Base-by-base conservation (phyloP, 2,113 vertebrate species). In the Ameiurus melas region DNA sequence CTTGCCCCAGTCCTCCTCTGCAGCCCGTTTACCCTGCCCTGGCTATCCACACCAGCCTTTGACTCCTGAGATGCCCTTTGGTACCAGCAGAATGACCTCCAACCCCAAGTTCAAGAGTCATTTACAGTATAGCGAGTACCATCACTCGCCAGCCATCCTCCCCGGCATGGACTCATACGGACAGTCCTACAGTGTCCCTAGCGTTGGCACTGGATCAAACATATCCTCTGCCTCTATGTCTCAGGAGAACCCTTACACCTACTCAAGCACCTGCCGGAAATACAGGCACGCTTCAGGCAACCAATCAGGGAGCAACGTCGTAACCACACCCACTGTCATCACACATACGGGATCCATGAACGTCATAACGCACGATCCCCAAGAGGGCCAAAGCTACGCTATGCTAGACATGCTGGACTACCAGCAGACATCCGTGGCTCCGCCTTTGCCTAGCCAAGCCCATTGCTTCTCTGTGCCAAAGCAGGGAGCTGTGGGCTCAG, bases 301-400 rank as follows among this genome's bases (percentile, higher is more conserved):
- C 0, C 88, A 88, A 30, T 87, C 87, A 85, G 85, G 83, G 55
- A 84, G 43, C 84, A 79, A 66, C 87, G 82, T 92, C 0, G 5
- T 92, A 14, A 90, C 93, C 55, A 79, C 95, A 0, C 84, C 94
- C 36, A 96, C 96, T 0, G 95, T 96, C 89, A 96, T 95, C 88
- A 96, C 92, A 53, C 95, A 88, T 90, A 95, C 93, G 0, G 95
- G 94, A 87, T 95, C 94, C 30, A 27, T 43, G 51, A 93, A 89
- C 25, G 79, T 85, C 73, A 93, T 93, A 0, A 8, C 89, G 17
- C 86, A 93, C 19, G 92, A 91, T 0, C 7, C 47, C 2, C 94
- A 93, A 0, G 94, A 93, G 0, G 81, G 87, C 71, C 92, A 94
- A 0, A 81, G 90, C 81, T 97, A 94, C 58, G 47, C 93, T 25